Percentiles rank a stretch among this genome's conserved stretches.
phyloP scores from a whole-genome alignment of 2,113 vertebrate species.

The Brienomyrus longianalis region DNA sequence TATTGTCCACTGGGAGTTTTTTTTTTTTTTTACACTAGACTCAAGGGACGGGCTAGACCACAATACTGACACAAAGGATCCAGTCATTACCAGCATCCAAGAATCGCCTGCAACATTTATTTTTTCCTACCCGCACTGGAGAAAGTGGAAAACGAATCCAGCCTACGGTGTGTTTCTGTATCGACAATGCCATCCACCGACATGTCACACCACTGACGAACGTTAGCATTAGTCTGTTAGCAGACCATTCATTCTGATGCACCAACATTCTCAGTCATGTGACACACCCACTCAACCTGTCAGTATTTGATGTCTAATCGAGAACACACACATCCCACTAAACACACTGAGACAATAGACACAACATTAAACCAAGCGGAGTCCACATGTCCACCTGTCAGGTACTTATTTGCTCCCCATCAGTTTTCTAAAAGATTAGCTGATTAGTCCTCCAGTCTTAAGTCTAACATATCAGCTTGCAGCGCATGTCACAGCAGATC shows the following conservation, averaged over 20 bases:
- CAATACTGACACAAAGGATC: not conserved
- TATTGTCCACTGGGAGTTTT: not conserved
- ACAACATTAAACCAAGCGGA: slow-evolving; percentile 22
- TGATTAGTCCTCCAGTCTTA: not conserved
- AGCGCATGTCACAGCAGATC: not conserved
- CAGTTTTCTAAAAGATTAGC: not conserved
- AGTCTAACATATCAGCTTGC: not conserved
- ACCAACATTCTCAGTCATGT: slow-evolving; percentile 28
- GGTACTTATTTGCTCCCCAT: not conserved
- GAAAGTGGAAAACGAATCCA: slow-evolving; percentile 8
- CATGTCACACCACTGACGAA: not conserved
- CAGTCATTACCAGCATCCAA: not conserved
- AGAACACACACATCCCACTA: not conserved
- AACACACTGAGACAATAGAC: not conserved
- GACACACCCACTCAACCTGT: slow-evolving; percentile 17
- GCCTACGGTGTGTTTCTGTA: slow-evolving; percentile 17
- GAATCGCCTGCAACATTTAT: not conserved
- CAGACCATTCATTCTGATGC: slow-evolving; percentile 33
- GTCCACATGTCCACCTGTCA: slow-evolving; percentile 32
- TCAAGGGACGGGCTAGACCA: not conserved
- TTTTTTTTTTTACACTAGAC: not conserved
- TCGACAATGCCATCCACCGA: slow-evolving; percentile 13
- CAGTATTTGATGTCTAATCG: slow-evolving; percentile 25
- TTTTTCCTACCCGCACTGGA: not conserved
- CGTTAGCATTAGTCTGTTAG: slow-evolving; percentile 19